Percentiles rank a stretch among this genome's conserved stretches.
phyloP scores from a whole-genome alignment of 2,888 invertebrate species.

The Bedellia somnulentella region DNA sequence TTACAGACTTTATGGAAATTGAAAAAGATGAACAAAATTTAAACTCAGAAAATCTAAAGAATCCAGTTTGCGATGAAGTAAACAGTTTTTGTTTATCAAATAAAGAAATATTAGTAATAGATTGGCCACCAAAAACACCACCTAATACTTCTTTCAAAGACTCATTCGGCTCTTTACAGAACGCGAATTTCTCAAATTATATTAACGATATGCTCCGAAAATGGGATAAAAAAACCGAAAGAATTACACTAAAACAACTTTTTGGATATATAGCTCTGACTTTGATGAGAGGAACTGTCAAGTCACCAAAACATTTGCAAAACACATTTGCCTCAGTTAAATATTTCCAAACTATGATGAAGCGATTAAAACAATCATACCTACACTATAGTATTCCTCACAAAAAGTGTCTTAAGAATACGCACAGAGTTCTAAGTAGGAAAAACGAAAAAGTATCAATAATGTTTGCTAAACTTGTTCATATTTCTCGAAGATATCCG shows the following conservation, averaged over 20 bases:
- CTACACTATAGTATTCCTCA: neutral
- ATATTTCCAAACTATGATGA: neutral
- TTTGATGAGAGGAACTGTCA: slow-evolving; percentile 12
- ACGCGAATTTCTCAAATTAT: slow-evolving; percentile 10
- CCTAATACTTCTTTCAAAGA: no score
- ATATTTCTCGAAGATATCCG: no score
- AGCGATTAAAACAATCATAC: neutral
- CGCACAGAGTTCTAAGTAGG: slow-evolving; percentile 10
- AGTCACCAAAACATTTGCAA: slow-evolving; percentile 11
- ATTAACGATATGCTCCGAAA: slow-evolving; percentile 10
- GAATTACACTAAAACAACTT: slow-evolving; percentile 12
- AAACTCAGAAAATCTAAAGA: no score
- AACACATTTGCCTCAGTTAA: slow-evolving; percentile 4
- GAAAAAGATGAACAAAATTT: no score
- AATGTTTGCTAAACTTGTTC: slow-evolving; percentile 15
- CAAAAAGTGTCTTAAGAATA: slow-evolving; percentile 10
- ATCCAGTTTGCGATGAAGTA: no score
- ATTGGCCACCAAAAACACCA: no score
- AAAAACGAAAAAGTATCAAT: slow-evolving; percentile 7
- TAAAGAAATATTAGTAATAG: no score
- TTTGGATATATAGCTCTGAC: slow-evolving; percentile 12
- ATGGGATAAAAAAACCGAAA: slow-evolving; percentile 10
- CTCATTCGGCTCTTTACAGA: slow-evolving; percentile 6
- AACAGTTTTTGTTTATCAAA: no score
- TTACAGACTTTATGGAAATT: no score